These are phyloP conservation scores for Porites cylindrica DNA, from an alignment of 92 coral and sea anemone genomes.

Conservation along the genomic window DNA sequence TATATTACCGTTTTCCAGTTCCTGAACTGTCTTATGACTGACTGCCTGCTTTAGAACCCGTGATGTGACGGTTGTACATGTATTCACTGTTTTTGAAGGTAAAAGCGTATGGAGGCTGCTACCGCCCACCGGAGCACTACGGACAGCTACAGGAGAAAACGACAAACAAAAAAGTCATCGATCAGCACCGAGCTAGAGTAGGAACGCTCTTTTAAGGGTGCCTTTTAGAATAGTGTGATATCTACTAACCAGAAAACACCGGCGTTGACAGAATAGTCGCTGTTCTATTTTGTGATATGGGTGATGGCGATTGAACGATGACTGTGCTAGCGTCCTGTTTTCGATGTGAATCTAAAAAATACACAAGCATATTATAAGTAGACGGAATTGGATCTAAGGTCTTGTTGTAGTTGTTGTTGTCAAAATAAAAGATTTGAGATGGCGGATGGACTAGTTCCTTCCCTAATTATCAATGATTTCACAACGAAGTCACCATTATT, in stretches of 20 bases:
- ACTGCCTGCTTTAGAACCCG: neutral
- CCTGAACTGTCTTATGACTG: slow-evolving; percentile 10
- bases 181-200: no score
- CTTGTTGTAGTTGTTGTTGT: no score
- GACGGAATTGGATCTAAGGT: no score
- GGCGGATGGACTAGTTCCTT: no score
- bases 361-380: no score
- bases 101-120: neutral
- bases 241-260: neutral
- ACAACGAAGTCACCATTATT: no score
- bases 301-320: neutral
- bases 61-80: neutral
- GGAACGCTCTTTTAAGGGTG: neutral
- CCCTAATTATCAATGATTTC: no score
- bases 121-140: neutral
- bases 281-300: neutral
- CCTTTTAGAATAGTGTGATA: neutral
- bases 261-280: neutral
- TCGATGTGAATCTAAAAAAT: neutral
- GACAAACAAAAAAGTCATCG: neutral
- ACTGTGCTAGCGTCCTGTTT: neutral
- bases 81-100: neutral
- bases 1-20: slow-evolving; percentile 31
- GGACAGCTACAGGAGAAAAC: neutral
- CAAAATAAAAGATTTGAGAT: no score